phyloP scores from a whole-genome alignment of 2,797 vertebrate species.

The Leptoclinus maculatus region DNA sequence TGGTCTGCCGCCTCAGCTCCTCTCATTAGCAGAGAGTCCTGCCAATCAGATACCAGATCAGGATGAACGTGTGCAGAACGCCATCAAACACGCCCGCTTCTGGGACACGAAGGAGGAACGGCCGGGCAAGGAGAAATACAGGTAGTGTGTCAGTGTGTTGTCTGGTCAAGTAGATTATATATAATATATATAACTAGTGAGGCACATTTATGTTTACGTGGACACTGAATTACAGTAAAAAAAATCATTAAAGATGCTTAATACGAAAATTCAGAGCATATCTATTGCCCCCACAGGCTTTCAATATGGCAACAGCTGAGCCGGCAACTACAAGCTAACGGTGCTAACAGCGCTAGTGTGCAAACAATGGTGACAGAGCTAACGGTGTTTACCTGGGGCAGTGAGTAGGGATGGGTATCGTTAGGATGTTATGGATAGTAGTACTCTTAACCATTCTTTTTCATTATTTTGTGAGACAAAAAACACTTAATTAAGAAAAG shows the following conservation, averaged over 20 bases:
- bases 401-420: too few relatives aligned
- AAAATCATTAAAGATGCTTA: neutral
- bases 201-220: neutral
- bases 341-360: neutral
- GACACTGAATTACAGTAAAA: neutral
- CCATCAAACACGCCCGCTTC: slow-evolving; percentile 87
- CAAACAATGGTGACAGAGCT: too few relatives aligned
- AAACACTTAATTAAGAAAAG: too few relatives aligned
- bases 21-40: slow-evolving; percentile 69
- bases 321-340: neutral
- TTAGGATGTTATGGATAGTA: too few relatives aligned
- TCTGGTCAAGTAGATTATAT: neutral
- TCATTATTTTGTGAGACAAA: too few relatives aligned
- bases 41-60: slow-evolving; percentile 83
- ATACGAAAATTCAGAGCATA: neutral
- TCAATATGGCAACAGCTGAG: neutral
- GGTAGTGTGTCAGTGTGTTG: slow-evolving; percentile 77
- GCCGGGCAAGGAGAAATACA: slow-evolving; percentile 83
- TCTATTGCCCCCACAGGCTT: neutral
- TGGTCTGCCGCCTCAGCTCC: slow-evolving; percentile 86
- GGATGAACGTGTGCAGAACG: slow-evolving; percentile 82
- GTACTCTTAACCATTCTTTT: too few relatives aligned
- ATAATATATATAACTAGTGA: neutral
- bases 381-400: too few relatives aligned
- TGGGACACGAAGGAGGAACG: slow-evolving; percentile 85